Conservation (phyloP, 2,888 invertebrate genomes). For the Epirrhoe tristata region DNA sequence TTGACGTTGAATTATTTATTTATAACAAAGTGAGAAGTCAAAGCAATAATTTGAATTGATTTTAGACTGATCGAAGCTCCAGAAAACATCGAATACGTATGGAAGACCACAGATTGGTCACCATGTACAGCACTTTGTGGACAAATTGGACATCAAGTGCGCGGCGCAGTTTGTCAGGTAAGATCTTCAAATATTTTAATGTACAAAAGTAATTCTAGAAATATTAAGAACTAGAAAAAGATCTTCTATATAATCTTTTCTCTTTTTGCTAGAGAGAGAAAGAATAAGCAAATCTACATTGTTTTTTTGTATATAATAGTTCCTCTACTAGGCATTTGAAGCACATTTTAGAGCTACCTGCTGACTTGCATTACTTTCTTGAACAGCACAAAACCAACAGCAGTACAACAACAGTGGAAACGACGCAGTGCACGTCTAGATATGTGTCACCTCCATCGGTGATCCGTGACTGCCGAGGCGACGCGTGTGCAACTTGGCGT, state of each 20-base stretch:
- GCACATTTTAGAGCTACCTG: too few relatives aligned
- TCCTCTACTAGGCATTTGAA: too few relatives aligned
- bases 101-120: slow-evolving; percentile 94
- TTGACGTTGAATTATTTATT: too few relatives aligned
- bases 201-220: too few relatives aligned
- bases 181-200: neutral
- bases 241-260: too few relatives aligned
- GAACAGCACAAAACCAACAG: slow-evolving; percentile 77
- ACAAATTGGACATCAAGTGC: slow-evolving; percentile 89
- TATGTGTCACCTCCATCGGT: slow-evolving; percentile 66
- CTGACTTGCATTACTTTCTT: neutral
- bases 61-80: slow-evolving; percentile 63
- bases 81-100: slow-evolving; percentile 86
- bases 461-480: slow-evolving; percentile 61
- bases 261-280: too few relatives aligned
- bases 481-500: slow-evolving; percentile 66
- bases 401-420: slow-evolving; percentile 82
- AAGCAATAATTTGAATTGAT: neutral
- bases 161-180: slow-evolving; percentile 90
- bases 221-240: too few relatives aligned
- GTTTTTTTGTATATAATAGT: too few relatives aligned
- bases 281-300: too few relatives aligned
- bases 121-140: slow-evolving; percentile 94
- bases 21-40: neutral
- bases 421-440: slow-evolving; percentile 65